Evolutionary conservation across 2,113 vertebrate species (phyloP).

Genomic region (Rafetus swinhoei): DNA sequence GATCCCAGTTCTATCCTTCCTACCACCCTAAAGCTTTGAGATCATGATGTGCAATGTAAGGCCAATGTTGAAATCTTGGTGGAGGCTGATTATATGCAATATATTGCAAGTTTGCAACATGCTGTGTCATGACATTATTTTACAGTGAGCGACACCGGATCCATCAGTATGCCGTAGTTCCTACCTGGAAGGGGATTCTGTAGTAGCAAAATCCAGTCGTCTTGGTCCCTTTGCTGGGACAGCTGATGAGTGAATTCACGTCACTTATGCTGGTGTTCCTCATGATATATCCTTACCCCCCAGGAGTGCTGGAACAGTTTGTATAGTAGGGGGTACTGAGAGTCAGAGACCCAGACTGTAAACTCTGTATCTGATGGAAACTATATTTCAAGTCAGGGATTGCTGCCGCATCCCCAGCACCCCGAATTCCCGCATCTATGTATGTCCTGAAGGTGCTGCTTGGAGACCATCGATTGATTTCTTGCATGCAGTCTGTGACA

Average conservation of each 20-base stretch:
- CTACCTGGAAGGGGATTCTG: background rate
- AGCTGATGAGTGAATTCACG: background rate
- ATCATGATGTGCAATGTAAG: background rate
- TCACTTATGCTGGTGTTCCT: background rate
- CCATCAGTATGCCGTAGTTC: too few species aligned
- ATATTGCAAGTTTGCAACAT: background rate
- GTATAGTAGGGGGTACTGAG: too few species aligned
- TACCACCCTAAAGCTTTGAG: background rate
- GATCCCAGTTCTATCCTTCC: background rate
- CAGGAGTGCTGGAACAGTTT: background rate
- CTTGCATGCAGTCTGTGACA: fast-evolving
- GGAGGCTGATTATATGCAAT: background rate
- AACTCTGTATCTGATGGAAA: too few species aligned
- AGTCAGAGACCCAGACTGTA: too few species aligned
- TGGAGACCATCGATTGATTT: background rate
- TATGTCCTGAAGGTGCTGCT: background rate
- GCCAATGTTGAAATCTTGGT: background rate
- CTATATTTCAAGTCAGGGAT: too few species aligned
- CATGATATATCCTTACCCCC: background rate
- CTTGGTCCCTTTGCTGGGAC: fast-evolving
- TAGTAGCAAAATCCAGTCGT: fast-evolving
- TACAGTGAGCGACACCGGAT: background rate
- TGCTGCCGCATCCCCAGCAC: too few species aligned
- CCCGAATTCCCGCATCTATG: too few species aligned
- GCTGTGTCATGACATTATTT: background rate